Conservation (phyloP, 2,113 vertebrate genomes). For the Nyctibius bracteatus region DNA sequence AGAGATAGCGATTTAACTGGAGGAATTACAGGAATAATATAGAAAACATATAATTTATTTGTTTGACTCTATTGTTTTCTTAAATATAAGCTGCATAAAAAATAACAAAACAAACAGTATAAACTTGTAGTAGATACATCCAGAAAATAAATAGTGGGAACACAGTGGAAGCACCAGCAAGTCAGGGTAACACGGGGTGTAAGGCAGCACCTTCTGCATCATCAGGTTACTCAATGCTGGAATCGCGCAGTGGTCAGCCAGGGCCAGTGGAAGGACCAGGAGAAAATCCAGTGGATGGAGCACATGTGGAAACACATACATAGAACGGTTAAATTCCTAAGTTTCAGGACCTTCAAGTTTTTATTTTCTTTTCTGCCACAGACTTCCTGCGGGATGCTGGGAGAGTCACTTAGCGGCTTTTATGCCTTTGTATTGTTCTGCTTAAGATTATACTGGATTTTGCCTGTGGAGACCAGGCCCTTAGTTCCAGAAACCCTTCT, state of each 20-base stretch:
- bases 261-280: not conserved
- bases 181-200: not conserved
- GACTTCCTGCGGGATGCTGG: slow-evolving; percentile 38
- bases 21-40: not conserved
- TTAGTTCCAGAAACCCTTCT: not conserved
- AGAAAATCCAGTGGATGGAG: not conserved
- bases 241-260: rapidly evolving
- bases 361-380: slow-evolving; percentile 42
- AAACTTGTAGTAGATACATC: not conserved
- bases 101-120: not conserved
- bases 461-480: not conserved
- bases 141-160: not conserved
- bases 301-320: not conserved
- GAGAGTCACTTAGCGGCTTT: not conserved
- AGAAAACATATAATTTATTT: not conserved
- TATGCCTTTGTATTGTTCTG: slow-evolving; percentile 25
- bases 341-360: not conserved
- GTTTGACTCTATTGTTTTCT: not conserved
- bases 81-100: not conserved
- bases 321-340: not conserved
- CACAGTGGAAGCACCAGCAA: not conserved
- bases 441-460: not conserved
- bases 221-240: not conserved
- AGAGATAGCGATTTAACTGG: not conserved
- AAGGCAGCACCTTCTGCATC: not conserved